These are phyloP conservation scores for Brachionus calyciflorus DNA, from an alignment of 1,140 invertebrate species.

Conservation along the genomic window DNA sequence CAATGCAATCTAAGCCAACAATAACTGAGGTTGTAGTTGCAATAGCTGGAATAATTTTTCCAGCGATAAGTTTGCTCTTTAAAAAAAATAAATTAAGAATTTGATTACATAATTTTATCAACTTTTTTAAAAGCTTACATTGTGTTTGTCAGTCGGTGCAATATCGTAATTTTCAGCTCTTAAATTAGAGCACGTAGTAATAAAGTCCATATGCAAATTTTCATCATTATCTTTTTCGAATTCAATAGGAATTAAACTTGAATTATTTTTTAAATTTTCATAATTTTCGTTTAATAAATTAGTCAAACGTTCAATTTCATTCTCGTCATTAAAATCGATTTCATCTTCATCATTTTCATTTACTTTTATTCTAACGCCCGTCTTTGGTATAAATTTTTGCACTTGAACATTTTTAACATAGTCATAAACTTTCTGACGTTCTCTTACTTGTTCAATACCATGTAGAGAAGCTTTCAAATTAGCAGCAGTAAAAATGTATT, in stretches of 20 bases:
- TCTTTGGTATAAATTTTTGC: constrained; percentile 82
- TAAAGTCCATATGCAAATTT: constrained; percentile 99
- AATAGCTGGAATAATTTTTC: constrained; percentile 97
- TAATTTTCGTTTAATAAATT: neutral
- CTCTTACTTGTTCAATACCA: constrained; percentile 64
- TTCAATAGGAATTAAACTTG: constrained; percentile 78
- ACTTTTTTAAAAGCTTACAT: neutral
- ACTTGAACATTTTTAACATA: constrained; percentile 65
- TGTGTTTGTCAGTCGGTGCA: constrained; percentile 81
- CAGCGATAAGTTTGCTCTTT: constrained; percentile 94
- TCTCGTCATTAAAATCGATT: neutral
- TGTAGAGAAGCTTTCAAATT: constrained; percentile 90
- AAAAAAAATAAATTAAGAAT: neutral
- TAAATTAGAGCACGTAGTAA: constrained; percentile 92
- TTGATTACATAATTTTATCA: neutral
- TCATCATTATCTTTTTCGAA: constrained; percentile 98
- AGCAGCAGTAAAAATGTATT: constrained; percentile 87
- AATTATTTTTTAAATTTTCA: constrained; percentile 50
- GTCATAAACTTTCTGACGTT: constrained; percentile 51
- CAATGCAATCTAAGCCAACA: constrained; percentile 85
- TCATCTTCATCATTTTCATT: constrained; percentile 67
- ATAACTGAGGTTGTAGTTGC: constrained; percentile 96
- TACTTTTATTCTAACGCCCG: constrained; percentile 92
- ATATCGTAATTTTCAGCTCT: constrained; percentile 95
- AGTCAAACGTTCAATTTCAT: neutral